Percentiles rank a stretch among this genome's conserved stretches.
These are phyloP conservation scores for Melanargia galathea DNA, from an alignment of 2,888 invertebrate species.

Conservation along the genomic window DNA sequence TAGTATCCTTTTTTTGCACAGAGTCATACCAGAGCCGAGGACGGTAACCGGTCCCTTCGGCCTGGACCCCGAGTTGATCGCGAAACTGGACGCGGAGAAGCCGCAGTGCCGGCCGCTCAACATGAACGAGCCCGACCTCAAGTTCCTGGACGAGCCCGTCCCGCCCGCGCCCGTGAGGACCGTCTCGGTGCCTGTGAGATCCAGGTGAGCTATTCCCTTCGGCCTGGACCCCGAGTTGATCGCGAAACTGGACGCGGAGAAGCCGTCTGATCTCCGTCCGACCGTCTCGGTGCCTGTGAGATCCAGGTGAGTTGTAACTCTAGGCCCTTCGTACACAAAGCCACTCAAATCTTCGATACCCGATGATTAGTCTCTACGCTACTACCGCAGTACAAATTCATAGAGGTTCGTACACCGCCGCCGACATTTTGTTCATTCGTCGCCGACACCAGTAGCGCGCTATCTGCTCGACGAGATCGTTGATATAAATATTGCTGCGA, in stretches of 20 bases:
- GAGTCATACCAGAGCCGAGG: constrained; percentile 68
- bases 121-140: constrained; percentile 72
- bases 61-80: constrained; percentile 87
- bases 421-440: too few species aligned
- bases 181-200: constrained; percentile 44
- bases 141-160: constrained; percentile 77
- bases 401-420: too few species aligned
- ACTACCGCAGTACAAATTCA: too few species aligned
- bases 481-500: too few species aligned
- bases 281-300: constrained; percentile 44
- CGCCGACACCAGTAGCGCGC: too few species aligned
- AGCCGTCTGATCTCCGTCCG: constrained; percentile 56
- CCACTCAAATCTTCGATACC: too few species aligned
- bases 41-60: constrained; percentile 88
- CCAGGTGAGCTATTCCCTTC: constrained; percentile 48
- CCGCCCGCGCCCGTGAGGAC: constrained; percentile 54
- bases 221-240: constrained; percentile 88
- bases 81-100: constrained; percentile 84
- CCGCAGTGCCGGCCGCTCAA: constrained; percentile 58
- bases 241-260: constrained; percentile 84
- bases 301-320: constrained; percentile 48
- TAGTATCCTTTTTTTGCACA: constrained; percentile 43
- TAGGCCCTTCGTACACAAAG: too few species aligned
- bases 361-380: too few species aligned
- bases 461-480: too few species aligned